These are phyloP conservation scores for Agriopis marginaria DNA, from an alignment of 2,888 invertebrate genomes.

Conservation along the genomic window DNA sequence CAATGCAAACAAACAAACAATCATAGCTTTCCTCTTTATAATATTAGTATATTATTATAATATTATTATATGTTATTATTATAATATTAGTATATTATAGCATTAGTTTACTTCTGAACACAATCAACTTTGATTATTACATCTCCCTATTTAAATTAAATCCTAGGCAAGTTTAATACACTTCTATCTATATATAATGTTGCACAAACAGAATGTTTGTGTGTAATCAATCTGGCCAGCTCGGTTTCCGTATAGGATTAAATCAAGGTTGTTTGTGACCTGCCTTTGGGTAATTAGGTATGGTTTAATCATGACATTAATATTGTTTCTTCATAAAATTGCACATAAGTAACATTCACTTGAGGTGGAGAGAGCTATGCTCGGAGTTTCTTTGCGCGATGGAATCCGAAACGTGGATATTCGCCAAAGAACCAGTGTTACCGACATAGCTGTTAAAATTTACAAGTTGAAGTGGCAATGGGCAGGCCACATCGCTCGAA, in stretches of 20 bases:
- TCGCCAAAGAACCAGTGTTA: too few species aligned
- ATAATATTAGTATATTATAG: too few species aligned
- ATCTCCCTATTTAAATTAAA: constrained; percentile 4
- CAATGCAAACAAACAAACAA: too few species aligned
- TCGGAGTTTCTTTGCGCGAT: too few species aligned
- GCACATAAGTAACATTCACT: neutral
- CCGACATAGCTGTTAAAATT: too few species aligned
- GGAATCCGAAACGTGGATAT: too few species aligned
- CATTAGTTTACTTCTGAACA: neutral
- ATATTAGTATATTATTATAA: too few species aligned
- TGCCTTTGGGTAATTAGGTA: constrained; percentile 19
- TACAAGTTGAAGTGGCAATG: too few species aligned
- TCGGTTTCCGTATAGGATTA: constrained; percentile 26
- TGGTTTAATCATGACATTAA: neutral
- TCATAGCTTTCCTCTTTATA: too few species aligned
- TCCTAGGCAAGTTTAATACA: neutral
- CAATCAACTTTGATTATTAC: neutral
- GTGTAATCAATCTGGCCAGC: constrained; percentile 38
- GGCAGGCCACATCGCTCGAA: too few species aligned
- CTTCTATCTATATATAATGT: constrained; percentile 18
- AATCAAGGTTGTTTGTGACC: constrained; percentile 24
- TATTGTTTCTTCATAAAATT: neutral
- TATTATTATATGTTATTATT: too few species aligned
- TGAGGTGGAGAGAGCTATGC: too few species aligned
- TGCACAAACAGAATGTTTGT: constrained; percentile 38